Percentiles rank a stretch among this genome's conserved stretches.
These are phyloP conservation scores for Drosophila guanche DNA, from an alignment of 1,140 invertebrate genomes.

Conservation along the genomic window DNA sequence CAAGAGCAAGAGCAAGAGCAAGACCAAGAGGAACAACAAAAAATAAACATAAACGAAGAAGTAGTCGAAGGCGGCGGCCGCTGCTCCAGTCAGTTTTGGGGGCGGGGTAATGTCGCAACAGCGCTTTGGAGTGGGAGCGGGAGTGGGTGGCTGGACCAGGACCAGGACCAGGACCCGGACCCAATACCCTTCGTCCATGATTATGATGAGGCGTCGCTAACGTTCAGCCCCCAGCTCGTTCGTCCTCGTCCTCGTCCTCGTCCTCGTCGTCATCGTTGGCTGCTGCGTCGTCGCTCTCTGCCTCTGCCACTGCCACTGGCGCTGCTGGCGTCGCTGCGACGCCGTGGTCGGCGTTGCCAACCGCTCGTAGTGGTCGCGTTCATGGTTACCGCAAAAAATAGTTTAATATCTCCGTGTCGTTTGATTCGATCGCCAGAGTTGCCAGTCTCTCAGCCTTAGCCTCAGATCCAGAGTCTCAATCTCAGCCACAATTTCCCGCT, in stretches of 20 bases:
- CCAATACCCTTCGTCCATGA: conserved; percentile 45
- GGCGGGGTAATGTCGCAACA: conserved; percentile 20
- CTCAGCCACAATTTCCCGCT: neutral
- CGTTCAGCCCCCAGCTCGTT: conserved; percentile 14
- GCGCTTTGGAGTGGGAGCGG: conserved; percentile 2
- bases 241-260: conserved; percentile 6
- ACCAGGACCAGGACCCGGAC: too few species aligned
- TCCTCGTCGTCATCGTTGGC: conserved; percentile 32
- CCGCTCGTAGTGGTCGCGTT: conserved; percentile 83
- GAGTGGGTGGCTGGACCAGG: conserved; percentile 14
- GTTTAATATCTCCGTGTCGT: conserved; percentile 83
- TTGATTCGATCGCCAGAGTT: conserved; percentile 81
- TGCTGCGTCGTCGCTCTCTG: conserved; percentile 8
- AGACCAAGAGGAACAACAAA: neutral
- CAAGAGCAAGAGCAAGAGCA: conserved; percentile 37
- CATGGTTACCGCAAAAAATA: conserved; percentile 84
- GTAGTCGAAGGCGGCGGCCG: conserved; percentile 16
- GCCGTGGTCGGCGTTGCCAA: conserved; percentile 65
- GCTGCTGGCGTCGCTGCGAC: conserved; percentile 44
- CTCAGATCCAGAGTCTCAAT: conserved; percentile 22
- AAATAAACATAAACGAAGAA: conserved; percentile 29
- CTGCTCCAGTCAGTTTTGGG: conserved; percentile 18
- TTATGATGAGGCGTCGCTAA: conserved; percentile 72
- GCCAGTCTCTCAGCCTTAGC: conserved; percentile 30
- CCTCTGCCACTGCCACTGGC: conserved; percentile 16